A percentile compares a stretch with the other conserved stretches of the same genome.
phyloP scores from a whole-genome alignment of 2,888 invertebrate species.

The Trichopria drosophilae region DNA sequence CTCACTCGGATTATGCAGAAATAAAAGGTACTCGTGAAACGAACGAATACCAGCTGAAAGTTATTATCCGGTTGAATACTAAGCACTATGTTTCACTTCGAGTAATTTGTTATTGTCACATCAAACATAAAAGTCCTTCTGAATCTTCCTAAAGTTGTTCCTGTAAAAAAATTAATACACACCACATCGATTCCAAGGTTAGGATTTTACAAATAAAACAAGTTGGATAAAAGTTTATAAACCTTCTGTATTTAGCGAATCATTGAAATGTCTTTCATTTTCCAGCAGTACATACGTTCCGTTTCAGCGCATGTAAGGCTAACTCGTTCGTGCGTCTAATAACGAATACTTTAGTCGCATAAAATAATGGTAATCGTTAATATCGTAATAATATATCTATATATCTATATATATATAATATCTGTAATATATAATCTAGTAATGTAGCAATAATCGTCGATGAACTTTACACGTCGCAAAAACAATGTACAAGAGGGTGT shows the following conservation, averaged over 20 bases:
- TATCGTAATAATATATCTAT: constrained; percentile 31
- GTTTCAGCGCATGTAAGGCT: constrained; percentile 36
- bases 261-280: constrained; percentile 32
- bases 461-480: constrained; percentile 48
- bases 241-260: constrained; percentile 39
- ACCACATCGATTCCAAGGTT: no score
- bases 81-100: no score
- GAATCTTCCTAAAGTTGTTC: no score
- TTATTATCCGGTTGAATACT: no score
- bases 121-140: no score
- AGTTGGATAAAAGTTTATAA: constrained; percentile 41
- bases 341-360: constrained; percentile 39
- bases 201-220: no score
- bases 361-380: constrained; percentile 29
- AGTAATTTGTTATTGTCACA: no score
- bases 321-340: constrained; percentile 32
- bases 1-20: no score
- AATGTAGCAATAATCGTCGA: constrained; percentile 39
- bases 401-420: constrained; percentile 1
- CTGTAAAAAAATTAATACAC: no score
- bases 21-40: no score
- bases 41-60: no score
- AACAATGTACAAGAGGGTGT: constrained; percentile 51
- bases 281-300: constrained; percentile 40
- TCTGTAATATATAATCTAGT: constrained; percentile 31